phyloP scores from a whole-genome alignment of 2,888 invertebrate genomes.

The Hyppa rectilinea region DNA sequence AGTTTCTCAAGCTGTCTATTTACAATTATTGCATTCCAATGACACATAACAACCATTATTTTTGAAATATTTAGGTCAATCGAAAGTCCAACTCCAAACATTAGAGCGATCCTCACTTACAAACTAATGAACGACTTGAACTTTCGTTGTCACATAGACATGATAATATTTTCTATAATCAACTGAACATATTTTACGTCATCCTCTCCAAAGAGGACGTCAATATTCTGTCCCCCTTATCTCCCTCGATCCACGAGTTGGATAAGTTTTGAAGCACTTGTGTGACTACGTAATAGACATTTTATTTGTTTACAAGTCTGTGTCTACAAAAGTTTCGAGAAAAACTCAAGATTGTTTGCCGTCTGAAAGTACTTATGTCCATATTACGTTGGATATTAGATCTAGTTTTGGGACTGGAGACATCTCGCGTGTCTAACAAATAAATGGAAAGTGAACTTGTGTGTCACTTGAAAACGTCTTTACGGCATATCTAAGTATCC shows the following conservation, averaged over 20 bases:
- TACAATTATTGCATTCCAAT: not conserved
- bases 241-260: slow-evolving; percentile 10
- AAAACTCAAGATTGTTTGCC: slow-evolving; percentile 22
- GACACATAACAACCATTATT: not conserved
- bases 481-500: not conserved
- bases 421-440: not conserved
- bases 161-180: slow-evolving; percentile 37
- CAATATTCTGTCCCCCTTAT: slow-evolving; percentile 30
- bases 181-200: slow-evolving; percentile 5
- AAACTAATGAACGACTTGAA: slow-evolving; percentile 15
- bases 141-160: slow-evolving; percentile 6
- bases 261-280: slow-evolving; percentile 46
- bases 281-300: slow-evolving; percentile 34
- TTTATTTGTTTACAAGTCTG: slow-evolving; percentile 41
- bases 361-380: not conserved
- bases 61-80: slow-evolving; percentile 30
- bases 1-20: not conserved
- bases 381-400: not conserved
- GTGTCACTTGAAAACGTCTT: not conserved
- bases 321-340: slow-evolving; percentile 28
- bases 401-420: not conserved
- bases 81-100: not conserved
- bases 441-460: not conserved
- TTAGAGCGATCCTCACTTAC: not conserved
- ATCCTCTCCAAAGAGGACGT: slow-evolving; percentile 1